Evolutionary conservation across 2,797 vertebrate genomes (phyloP), one percentile per base, ranked within the genome.

Genomic region (Mus spretus): DNA sequence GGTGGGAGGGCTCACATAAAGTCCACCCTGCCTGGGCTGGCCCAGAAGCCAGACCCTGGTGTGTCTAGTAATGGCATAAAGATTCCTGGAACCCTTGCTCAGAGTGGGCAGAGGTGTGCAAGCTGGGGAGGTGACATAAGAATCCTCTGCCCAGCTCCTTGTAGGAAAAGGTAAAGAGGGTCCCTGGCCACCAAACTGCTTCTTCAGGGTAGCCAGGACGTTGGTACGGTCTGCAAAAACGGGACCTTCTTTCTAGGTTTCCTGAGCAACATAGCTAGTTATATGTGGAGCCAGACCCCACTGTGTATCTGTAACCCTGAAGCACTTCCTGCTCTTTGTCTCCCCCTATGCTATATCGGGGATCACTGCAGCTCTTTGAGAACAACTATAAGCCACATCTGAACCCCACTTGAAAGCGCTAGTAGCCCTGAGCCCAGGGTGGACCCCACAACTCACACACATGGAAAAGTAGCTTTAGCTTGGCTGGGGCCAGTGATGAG

Each of bases 61-160:
- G n/a, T 53, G 37, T 28, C 24, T 37, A 17, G 12, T 44, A 3
- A 47, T 17, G 20, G 12, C 65, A 22, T 2, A 11, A n/a, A 59
- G 59, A 83, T 6, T 13, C 89, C 34, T 24, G n/a, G 3, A 22
- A 15, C 6, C 0, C 78, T 75, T 59, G 70, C 22, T 59, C n/a
- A 1, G 70, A 19, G 24, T n/a, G 14, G 37, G 53, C 70, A 77
- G 34, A 7, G 28, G 2, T 1, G 34, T 40, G 28, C 13, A 37
- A 53, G 59, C 0, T 24, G 13, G 3, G 47, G 65, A 37, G 6
- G 6, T 3, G 7, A 20, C 9, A 0, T 10, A 1, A 1, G 3
- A 4, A 34, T 47, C 15, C 1, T 53, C 5, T 1, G 13, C 9
- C 8, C 19, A 24, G 37, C 37, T 61, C n/a, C 53, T 22, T 1